Percentiles rank a stretch among this genome's conserved stretches.
Conservation (phyloP, 2,113 vertebrate species). For the Prochilodus magdalenae region DNA sequence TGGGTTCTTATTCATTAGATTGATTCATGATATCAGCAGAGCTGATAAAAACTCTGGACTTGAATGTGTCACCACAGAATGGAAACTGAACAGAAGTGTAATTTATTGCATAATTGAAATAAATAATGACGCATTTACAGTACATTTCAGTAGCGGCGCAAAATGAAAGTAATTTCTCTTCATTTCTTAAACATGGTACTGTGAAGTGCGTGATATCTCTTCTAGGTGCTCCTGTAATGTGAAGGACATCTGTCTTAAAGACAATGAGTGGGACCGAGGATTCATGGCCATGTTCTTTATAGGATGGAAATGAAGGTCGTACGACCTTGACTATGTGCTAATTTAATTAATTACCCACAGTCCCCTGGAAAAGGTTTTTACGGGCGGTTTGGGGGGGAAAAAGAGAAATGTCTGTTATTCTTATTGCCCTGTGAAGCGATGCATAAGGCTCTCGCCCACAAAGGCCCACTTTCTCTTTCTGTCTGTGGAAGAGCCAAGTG, state of each 20-base stretch:
- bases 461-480: conserved; percentile 48
- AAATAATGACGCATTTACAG: too few species aligned
- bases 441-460: conserved; percentile 43
- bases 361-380: conserved; percentile 54
- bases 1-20: too few species aligned
- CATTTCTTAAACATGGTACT: too few species aligned
- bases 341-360: conserved; percentile 54
- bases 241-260: conserved; percentile 45
- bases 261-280: background rate
- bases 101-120: background rate
- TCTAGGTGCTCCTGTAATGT: conserved; percentile 14
- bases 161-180: too few species aligned
- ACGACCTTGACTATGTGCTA: conserved; percentile 50
- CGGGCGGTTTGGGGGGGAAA: conserved; percentile 39
- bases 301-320: conserved; percentile 35
- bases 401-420: conserved; percentile 44
- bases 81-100: background rate
- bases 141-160: too few species aligned
- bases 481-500: conserved; percentile 41
- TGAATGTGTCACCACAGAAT: too few species aligned
- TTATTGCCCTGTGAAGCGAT: conserved; percentile 44
- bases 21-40: too few species aligned
- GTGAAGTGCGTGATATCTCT: background rate
- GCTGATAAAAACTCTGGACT: too few species aligned
- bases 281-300: conserved; percentile 38